These are phyloP conservation scores for Meteorus colon DNA, from an alignment of 2,888 invertebrate genomes.

Conservation along the genomic window DNA sequence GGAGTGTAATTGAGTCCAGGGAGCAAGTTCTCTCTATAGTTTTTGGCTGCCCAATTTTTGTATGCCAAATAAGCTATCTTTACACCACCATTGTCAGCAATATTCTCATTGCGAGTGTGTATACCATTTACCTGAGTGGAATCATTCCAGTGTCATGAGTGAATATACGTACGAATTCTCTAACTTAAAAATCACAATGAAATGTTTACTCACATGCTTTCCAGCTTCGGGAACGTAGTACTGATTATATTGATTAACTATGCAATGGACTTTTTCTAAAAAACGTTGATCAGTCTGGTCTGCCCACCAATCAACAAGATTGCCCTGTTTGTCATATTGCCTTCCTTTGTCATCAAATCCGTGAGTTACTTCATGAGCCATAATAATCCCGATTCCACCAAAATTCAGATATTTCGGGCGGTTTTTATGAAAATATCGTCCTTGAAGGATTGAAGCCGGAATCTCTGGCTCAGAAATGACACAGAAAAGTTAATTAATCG, in stretches of 20 bases:
- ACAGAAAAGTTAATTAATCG: too few relatives aligned
- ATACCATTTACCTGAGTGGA: constrained; percentile 74
- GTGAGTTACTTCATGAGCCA: constrained; percentile 94
- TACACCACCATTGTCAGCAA: constrained; percentile 95
- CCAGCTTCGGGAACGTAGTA: constrained; percentile 86
- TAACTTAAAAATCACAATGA: too few relatives aligned
- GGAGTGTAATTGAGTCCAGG: constrained; percentile 84
- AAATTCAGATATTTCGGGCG: constrained; percentile 95
- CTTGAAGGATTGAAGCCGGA: constrained; percentile 94
- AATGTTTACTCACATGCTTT: constrained; percentile 79
- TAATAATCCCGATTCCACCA: constrained; percentile 92
- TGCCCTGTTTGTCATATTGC: constrained; percentile 93
- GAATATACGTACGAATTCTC: too few relatives aligned
- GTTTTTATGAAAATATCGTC: constrained; percentile 90
- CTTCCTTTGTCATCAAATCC: constrained; percentile 91
- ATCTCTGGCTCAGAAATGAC: constrained; percentile 80
- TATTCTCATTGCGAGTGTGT: constrained; percentile 95
- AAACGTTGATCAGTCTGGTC: constrained; percentile 87
- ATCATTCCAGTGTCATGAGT: background rate
- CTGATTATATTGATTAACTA: constrained; percentile 95
- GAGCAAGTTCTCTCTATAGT: constrained; percentile 80
- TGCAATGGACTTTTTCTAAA: constrained; percentile 89
- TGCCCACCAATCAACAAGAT: constrained; percentile 95
- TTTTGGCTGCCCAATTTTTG: constrained; percentile 81
- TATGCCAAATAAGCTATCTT: constrained; percentile 93